Percentiles rank a stretch among this genome's conserved stretches.
These are phyloP conservation scores for Astyanax mexicanus DNA, from an alignment of 2,797 vertebrate genomes.

Conservation along the genomic window DNA sequence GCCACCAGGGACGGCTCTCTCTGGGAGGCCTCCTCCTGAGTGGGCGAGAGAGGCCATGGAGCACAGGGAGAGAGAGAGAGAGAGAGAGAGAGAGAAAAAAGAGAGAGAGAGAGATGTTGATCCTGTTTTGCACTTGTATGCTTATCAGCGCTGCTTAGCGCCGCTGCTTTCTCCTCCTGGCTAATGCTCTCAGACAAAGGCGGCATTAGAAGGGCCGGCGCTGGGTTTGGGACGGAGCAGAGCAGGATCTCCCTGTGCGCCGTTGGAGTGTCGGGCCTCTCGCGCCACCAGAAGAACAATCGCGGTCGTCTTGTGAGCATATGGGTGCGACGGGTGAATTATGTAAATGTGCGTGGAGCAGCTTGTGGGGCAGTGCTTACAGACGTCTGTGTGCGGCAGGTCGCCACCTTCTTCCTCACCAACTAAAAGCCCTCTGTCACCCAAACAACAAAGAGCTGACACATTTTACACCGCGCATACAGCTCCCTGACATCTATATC, in stretches of 20 bases:
- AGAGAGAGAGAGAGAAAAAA: conserved; percentile 6
- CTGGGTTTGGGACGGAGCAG: conserved; percentile 30
- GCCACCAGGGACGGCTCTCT: conserved; percentile 65
- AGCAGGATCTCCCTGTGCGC: conserved; percentile 35
- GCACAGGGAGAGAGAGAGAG: conserved; percentile 14
- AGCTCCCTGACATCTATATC: conserved; percentile 34
- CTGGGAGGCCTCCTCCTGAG: conserved; percentile 47
- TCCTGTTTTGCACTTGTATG: conserved; percentile 63
- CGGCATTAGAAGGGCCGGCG: conserved; percentile 57
- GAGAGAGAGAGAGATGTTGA: conserved; percentile 44
- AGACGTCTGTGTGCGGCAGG: conserved; percentile 43
- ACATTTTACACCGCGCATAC: conserved; percentile 26
- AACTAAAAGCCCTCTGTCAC: conserved; percentile 42
- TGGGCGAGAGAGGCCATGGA: conserved; percentile 22
- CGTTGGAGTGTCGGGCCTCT: conserved; percentile 34
- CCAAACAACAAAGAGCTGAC: conserved; percentile 35
- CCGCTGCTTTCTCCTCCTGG: conserved; percentile 32
- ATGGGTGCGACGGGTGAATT: conserved; percentile 53
- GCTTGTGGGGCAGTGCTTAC: conserved; percentile 50
- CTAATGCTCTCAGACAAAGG: conserved; percentile 69
- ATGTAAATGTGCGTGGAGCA: conserved; percentile 52
- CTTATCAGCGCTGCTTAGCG: conserved; percentile 55
- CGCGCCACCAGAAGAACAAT: conserved; percentile 40
- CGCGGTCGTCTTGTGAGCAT: conserved; percentile 42
- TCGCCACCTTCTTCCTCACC: conserved; percentile 31